Base-by-base conservation (phyloP, 2,888 invertebrate species). In the Onthophagus sagittarius region DNA sequence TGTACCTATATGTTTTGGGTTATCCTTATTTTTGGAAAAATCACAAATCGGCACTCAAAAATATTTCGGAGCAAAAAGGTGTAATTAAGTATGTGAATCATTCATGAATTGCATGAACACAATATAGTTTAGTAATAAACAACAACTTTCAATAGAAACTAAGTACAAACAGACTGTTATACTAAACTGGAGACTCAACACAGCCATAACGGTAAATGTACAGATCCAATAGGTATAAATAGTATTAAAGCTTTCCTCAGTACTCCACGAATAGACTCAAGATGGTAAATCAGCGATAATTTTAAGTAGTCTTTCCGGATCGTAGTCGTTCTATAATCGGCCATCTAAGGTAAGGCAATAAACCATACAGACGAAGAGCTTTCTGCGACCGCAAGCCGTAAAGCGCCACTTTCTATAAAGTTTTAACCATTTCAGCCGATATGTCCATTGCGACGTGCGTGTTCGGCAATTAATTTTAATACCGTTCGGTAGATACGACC, bases 381-480 rank as follows among this genome's bases (percentile, higher is more conserved):
- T 67, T 67, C 67, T 11, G 67, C 32, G 67, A 23, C 31, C 67
- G 32, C 39, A 23, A 67, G 23, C 67, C 15, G 67, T 67, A 67
- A 67, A 67, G 67, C 67, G 32, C 67, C 15, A 67, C 67, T 67
- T 32, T 67, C 67, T 32, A 15, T 64, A 23, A 32, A 23, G 23
- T 23, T 67, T 32, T 23, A 31, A 31, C 23, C 65, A 11, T 14
- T 13, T 15, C 65, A 23, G 9, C 11, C 67, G 13, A 32, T 32
- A n/a, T 32, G 67, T 23, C 67, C 23, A 32, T 31, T 23, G 67
- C 11, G 67, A 67, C n/a, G 31, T 32, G 31, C 67, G 23, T 32
- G 23, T 7, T 6, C 32, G 31, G 67, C 67, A 67, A 67, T 67
- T 67, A 67, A 67, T 67, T 67, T 67, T 67, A 67, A 67, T 67